Evolutionary conservation across 1,140 invertebrate genomes (phyloP), one percentile per base, ranked within the genome.

Genomic region (Camponotus pennsylvanicus): DNA sequence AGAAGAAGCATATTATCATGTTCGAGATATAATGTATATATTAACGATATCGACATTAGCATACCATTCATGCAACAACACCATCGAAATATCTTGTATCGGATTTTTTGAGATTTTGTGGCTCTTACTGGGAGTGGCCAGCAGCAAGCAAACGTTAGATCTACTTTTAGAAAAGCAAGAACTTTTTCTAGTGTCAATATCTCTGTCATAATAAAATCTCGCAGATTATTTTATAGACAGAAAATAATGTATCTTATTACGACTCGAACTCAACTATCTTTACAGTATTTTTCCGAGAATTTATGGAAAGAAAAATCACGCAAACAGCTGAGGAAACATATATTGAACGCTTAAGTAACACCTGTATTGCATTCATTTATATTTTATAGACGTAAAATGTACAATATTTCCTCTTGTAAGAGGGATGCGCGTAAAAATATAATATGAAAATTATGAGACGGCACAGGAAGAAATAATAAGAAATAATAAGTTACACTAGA

Each of bases 81-180:
- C 0, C 42, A 69, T 37, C 87, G 86, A 13, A 77, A 63, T 27
- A 89, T 9, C 4, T 91, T 83, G 11, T 85, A 49, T 6, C 57
- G 40, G 34, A 85, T 32, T 21, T 69, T 21, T 34, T 86, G 42
- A 18, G 7, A 49, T 61, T 67, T 86, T 13, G 59, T 86, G 1
- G 67, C 64, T 0, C 37, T 34, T 0, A 21, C 27, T 2, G 83
- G 34, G 8, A 78, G 82, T 32, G 90, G 90, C 89, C 89, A 91
- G n/a, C 73, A 87, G 34, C 59, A 83, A 1, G 67, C 79, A 11
- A 91, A 57, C 0, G n/a, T 32, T 18, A 89, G 79, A 61, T 76
- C 87, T 27, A 59, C 11, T 49, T 80, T 83, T 13, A 86, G 76
- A 55, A 91, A 91, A 8, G 49, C 13, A 21, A 90, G 32, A 0